These are phyloP conservation scores for Lepus europaeus DNA, from an alignment of 2,113 vertebrate genomes.

Conservation along the genomic window DNA sequence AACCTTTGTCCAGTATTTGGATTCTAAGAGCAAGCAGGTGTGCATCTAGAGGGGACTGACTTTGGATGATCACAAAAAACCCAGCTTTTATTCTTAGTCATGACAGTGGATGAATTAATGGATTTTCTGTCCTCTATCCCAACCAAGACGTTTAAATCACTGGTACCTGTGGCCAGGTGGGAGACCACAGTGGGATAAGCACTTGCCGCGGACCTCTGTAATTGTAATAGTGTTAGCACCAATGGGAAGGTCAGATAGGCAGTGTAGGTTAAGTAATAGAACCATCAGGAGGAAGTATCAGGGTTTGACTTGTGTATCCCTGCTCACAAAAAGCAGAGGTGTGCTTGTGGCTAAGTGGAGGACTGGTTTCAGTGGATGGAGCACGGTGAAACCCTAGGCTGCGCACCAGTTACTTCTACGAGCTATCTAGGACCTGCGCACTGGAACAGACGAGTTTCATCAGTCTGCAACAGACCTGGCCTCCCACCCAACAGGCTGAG, in stretches of 20 bases:
- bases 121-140: background rate
- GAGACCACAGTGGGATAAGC: background rate
- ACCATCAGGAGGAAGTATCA: background rate
- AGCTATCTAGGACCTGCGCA: background rate
- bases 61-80: background rate
- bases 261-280: background rate
- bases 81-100: background rate
- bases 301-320: background rate
- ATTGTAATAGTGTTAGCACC: background rate
- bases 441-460: background rate
- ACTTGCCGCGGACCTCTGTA: background rate
- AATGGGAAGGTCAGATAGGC: background rate
- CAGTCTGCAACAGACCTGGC: background rate
- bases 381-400: background rate
- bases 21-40: background rate
- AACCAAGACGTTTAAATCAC: background rate
- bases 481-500: background rate
- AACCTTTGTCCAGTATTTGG: background rate
- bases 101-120: background rate
- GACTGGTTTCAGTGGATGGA: background rate
- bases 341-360: background rate
- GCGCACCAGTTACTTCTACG: background rate
- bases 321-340: background rate
- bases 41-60: background rate
- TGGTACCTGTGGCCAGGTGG: background rate